Evolutionary conservation across 2,888 invertebrate species (phyloP), one percentile per base, ranked within the genome.

Genomic region (Pristionchus fissidentatus): DNA sequence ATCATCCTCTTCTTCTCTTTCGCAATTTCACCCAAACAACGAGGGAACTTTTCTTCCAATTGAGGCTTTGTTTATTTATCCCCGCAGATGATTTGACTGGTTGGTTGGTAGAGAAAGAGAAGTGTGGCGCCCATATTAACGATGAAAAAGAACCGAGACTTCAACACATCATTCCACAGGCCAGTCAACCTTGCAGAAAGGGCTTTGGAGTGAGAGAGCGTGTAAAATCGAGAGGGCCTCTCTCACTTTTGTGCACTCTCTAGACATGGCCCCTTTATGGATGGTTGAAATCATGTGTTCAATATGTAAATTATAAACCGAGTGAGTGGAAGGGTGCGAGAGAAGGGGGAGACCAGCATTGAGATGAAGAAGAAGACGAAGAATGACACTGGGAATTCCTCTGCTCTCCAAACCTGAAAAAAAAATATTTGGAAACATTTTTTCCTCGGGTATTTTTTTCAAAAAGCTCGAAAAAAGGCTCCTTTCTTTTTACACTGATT

Each of bases 341-440:
- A 78, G 84, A 57, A 80, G 83, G 35, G 75, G 60, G 46, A 83
- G 83, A 52, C 83, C 83, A 32, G 57, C 80, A 82, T 84, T 52
- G 60, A 60, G 29, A 60, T 60, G 60, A 60, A 32, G 60, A 29
- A 60, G 32, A n/a, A n/a, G n/a, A 60, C 1, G 60, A 10, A 32
- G 60, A 60, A 60, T 60, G 60, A 60, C 60, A 60, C 60, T 60
- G 29, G 15, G 60, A 60, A 60, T 60, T 60, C 29, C 32, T 60
- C 60, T 88, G 87, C 73, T 88, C 88, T 0, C 87, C 88, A 66
- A 88, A 88, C 88, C 88, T 75, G 38, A 7, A 75, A 60, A 32
- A 13, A 60, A 60, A 32, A 60, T 60, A 1, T n/a, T n/a, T n/a
- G n/a, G n/a, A n/a, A n/a, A n/a, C n/a, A n/a, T n/a, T n/a, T n/a